phyloP scores from a whole-genome alignment of 2,888 invertebrate genomes.

The Platypus cylindrus region DNA sequence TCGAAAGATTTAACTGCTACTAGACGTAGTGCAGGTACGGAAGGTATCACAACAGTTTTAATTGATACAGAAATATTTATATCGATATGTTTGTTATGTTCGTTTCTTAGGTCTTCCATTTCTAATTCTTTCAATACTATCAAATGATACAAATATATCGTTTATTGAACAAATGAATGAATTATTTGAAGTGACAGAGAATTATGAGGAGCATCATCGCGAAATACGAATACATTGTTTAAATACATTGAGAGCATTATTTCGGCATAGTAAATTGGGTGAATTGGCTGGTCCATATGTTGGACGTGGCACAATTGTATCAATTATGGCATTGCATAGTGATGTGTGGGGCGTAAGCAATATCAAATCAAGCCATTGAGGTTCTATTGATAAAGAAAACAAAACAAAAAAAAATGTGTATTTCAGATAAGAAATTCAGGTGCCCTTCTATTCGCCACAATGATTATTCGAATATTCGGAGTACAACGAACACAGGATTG shows the following conservation, averaged over 20 bases:
- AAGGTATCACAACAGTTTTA: constrained; percentile 1
- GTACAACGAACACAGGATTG: constrained; percentile 52
- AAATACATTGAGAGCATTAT: constrained; percentile 74
- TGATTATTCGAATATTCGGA: constrained; percentile 80
- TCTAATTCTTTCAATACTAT: constrained; percentile 71
- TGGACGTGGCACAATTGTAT: constrained; percentile 54
- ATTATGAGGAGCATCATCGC: constrained; percentile 24
- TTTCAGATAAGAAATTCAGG: constrained; percentile 72
- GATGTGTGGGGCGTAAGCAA: constrained; percentile 61
- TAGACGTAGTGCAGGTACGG: constrained; percentile 60
- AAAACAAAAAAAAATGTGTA: too few relatives aligned
- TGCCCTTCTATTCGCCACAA: constrained; percentile 68
- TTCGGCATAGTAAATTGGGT: constrained; percentile 61
- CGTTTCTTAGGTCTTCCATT: constrained; percentile 75
- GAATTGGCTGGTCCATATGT: constrained; percentile 58
- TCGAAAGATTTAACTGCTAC: constrained; percentile 60
- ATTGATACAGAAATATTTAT: too few relatives aligned
- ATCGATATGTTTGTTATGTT: too few relatives aligned
- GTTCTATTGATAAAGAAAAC: neutral
- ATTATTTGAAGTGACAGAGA: constrained; percentile 38
- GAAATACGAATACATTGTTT: constrained; percentile 64
- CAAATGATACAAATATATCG: constrained; percentile 42
- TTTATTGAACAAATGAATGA: constrained; percentile 39
- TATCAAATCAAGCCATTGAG: neutral
- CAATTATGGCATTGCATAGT: constrained; percentile 62